Evolutionary conservation across 2,888 invertebrate genomes (phyloP), one percentile per base, ranked within the genome.

Genomic region (Eupithecia centaureata): DNA sequence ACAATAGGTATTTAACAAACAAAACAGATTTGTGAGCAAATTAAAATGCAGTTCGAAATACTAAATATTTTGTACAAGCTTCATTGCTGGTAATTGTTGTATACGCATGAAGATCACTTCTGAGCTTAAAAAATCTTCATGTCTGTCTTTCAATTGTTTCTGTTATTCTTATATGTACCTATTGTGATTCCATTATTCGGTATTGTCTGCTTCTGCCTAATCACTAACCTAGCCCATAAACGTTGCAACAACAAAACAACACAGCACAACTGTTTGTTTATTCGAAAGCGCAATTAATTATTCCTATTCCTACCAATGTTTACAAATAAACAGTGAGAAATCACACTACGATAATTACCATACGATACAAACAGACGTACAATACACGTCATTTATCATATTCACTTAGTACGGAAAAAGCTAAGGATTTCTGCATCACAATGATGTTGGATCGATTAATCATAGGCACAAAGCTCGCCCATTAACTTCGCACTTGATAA

Each of bases 401-500:
- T 81, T 82, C 86, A 84, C 83, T 87, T 85, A 82, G 82, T 76
- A 72, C 77, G 83, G 88, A 88, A 90, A 90, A 90, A 87, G 86
- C 86, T 86, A 82, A 90, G 87, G 87, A 91, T 90, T 91, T 91
- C 87, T 91, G 87, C 88, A 91, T 91, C 77, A 92, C 90, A 92
- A 93, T 88, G 87, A 87, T 84, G 86, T 84, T 86, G 84, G 82
- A 90, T 90, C 92, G 90, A 93, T 92, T 92, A 92, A 93, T 93
- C 92, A 92, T 92, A 89, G 74, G 86, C 86, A 92, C 91, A 92
- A 92, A 87, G 92, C 89, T 87, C 78, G 87, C 88, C 91, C 92
- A 92, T 93, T 93, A 92, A 91, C 91, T 91, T 91, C 86, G 84
- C 86, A 89, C 87, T 91, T 86, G 86, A 89, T 90, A 89, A 86